Conservation (phyloP, 2,888 invertebrate genomes). For the Tetramorium bicarinatum region DNA sequence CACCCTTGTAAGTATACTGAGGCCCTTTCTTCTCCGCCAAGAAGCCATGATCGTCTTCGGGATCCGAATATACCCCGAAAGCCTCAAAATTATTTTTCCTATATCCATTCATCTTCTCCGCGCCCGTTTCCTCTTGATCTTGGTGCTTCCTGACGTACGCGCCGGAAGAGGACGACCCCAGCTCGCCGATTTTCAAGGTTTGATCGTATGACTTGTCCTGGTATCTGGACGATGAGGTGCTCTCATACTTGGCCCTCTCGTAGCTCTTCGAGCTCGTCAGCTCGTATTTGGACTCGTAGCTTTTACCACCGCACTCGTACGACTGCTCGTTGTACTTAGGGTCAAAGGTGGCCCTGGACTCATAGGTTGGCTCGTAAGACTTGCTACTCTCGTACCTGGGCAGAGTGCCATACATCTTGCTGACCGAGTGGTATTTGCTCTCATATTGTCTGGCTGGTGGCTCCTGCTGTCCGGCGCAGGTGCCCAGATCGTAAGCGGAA, state of each 20-base stretch:
- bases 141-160: conserved; percentile 77
- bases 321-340: conserved; percentile 74
- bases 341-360: conserved; percentile 71
- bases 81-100: conserved; percentile 85
- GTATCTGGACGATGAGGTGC: conserved; percentile 76
- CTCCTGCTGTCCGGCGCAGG: conserved; percentile 78
- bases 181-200: conserved; percentile 83
- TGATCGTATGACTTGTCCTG: conserved; percentile 84
- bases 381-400: conserved; percentile 81
- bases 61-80: conserved; percentile 85
- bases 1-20: conserved; percentile 84
- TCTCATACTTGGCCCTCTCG: conserved; percentile 83
- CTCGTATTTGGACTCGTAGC: conserved; percentile 82
- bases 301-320: conserved; percentile 75
- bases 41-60: conserved; percentile 85
- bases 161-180: conserved; percentile 76
- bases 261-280: conserved; percentile 84
- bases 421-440: conserved; percentile 80
- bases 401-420: conserved; percentile 84
- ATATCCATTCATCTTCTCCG: conserved; percentile 84
- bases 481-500: conserved; percentile 82
- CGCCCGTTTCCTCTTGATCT: conserved; percentile 76
- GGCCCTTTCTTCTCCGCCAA: conserved; percentile 82
- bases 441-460: conserved; percentile 75
- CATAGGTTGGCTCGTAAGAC: conserved; percentile 73